phyloP scores from a whole-genome alignment of 2,113 vertebrate genomes.

The Puffinus mauretanicus region DNA sequence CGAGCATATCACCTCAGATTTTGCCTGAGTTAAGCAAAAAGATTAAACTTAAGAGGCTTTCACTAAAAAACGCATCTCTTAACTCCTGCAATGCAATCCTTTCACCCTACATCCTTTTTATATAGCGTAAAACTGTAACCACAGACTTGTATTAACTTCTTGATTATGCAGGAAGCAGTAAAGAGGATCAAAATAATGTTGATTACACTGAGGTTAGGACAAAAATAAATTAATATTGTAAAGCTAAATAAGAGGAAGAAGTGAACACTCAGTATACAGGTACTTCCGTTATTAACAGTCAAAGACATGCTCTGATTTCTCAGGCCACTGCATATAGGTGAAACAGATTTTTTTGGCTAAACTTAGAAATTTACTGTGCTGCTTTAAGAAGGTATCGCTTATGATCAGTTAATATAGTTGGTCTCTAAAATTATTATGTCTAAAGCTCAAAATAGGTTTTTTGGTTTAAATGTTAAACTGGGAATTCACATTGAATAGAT shows the following conservation, averaged over 20 bases:
- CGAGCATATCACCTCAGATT: not conserved
- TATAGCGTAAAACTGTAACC: not conserved
- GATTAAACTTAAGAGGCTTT: not conserved
- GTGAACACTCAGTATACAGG: not conserved
- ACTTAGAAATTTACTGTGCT: not conserved
- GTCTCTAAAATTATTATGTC: not conserved
- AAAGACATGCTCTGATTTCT: not conserved
- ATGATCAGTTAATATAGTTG: not conserved
- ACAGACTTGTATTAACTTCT: not conserved
- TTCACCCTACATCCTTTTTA: not conserved
- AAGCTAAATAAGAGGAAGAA: not conserved
- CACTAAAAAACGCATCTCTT: not conserved
- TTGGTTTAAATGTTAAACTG: not conserved
- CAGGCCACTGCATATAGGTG: not conserved
- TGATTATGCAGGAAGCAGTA: not conserved
- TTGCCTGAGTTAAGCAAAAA: not conserved
- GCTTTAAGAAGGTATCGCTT: not conserved
- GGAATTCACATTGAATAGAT: not conserved
- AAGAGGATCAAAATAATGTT: not conserved
- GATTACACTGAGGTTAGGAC: not conserved
- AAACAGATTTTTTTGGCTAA: not conserved
- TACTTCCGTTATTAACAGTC: not conserved
- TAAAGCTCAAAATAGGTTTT: not conserved
- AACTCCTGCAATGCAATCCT: not conserved
- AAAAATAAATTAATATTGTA: not conserved